Base-by-base conservation (phyloP, 2,797 vertebrate genomes). In the Apogon talboti region DNA sequence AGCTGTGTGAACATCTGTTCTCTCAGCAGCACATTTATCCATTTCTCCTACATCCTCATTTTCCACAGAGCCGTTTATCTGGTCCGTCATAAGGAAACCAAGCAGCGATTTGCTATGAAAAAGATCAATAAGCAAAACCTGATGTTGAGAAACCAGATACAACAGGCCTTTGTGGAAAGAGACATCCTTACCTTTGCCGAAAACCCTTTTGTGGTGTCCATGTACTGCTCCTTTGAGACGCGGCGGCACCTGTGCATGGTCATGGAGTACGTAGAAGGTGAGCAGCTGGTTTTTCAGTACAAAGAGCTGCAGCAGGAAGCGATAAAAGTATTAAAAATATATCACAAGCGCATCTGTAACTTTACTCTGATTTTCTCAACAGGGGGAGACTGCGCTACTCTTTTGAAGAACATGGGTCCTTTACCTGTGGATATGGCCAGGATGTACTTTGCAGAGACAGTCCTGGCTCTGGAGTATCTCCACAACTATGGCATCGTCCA, bases 121-220 rank as follows among this genome's bases (percentile, higher is more conserved):
- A 99, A 99, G 84, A 98, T 99, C 71, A 99, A 99, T 84, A 96
- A 97, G n/a, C 98, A 99, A 89, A 99, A 99, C 90, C 87, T 99
- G 61, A 95, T 96, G 42, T 91, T 99, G 78, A 94, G 98, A 64
- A 99, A 99, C 92, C 97, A 99, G 93, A 98, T 99, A 89, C 96
- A 99, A 87, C 98, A 99, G 89, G 97, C 96, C 10, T 99, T 99
- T 0, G 97, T 99, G 80, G 98, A 99, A 87, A 92, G 98, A 0
- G 98, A 99, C 88, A 99, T 99, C 88, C 89, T 99, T 33, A 99
- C 97, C 1, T 99, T 99, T 0, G 98, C 98, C 0, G 98, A 99
- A 87, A 99, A 99, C 83, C 98, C 98, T 2, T 99, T 99, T 0
- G 97, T 99, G 8, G 98, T 99, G 79, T 95, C 97, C 81, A 99